A percentile compares a stretch with the other conserved stretches of the same genome.
Evolutionary conservation across 2,113 vertebrate genomes (phyloP).

Genomic region (Phrynosoma platyrhinos): DNA sequence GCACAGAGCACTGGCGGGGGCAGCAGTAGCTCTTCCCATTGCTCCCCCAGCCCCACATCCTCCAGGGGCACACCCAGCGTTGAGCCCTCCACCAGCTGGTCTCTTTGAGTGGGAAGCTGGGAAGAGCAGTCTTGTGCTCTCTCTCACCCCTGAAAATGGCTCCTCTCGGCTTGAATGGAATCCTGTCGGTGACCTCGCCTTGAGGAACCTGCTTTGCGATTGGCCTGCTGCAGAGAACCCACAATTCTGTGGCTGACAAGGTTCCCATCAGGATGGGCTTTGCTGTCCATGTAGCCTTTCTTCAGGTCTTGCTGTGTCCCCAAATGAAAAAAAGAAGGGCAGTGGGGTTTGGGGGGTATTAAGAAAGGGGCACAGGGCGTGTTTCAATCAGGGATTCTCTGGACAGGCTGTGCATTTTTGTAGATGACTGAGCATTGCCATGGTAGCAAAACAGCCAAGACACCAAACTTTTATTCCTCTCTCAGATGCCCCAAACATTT

Average conservation of each 20-base stretch:
- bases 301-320: slow-evolving; percentile 73
- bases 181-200: slow-evolving; percentile 78
- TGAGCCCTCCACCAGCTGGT: slow-evolving; percentile 87
- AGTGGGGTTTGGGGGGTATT: slow-evolving; percentile 24
- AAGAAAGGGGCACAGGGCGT: slow-evolving; percentile 58
- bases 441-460: slow-evolving; percentile 46
- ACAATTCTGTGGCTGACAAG: slow-evolving; percentile 49
- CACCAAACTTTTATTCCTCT: not conserved
- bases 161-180: slow-evolving; percentile 38
- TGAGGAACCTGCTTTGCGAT: slow-evolving; percentile 62
- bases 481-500: not conserved
- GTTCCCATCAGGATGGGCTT: slow-evolving; percentile 49
- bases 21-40: slow-evolving; percentile 75
- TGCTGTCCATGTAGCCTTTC: slow-evolving; percentile 59
- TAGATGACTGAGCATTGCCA: slow-evolving; percentile 52
- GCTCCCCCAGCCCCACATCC: slow-evolving; percentile 83
- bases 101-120: slow-evolving; percentile 74
- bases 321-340: not conserved
- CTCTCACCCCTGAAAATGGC: not conserved
- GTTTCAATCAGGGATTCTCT: slow-evolving; percentile 81
- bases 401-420: slow-evolving; percentile 40
- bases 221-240: slow-evolving; percentile 53
- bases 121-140: slow-evolving; percentile 22
- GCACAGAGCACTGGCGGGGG: slow-evolving; percentile 74
- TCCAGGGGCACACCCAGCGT: slow-evolving; percentile 81